These are phyloP conservation scores for Daboia siamensis DNA, from an alignment of 2,113 vertebrate genomes.

Conservation along the genomic window DNA sequence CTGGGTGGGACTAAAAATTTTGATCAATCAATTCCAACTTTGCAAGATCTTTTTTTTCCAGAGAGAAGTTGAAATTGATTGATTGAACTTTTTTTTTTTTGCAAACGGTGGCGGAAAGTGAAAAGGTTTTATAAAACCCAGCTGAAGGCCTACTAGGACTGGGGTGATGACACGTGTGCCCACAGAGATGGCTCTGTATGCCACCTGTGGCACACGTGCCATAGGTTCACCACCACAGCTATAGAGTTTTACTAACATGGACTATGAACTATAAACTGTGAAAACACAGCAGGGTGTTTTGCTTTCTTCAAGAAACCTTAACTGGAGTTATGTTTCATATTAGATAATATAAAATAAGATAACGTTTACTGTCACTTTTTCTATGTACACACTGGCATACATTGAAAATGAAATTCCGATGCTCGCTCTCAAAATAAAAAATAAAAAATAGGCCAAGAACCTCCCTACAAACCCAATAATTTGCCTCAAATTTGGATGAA, in stretches of 20 bases:
- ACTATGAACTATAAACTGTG: neutral
- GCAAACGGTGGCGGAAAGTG: too few relatives aligned
- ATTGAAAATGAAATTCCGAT: neutral
- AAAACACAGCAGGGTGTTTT: neutral
- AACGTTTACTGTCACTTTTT: neutral
- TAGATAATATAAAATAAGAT: neutral
- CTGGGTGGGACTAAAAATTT: too few relatives aligned
- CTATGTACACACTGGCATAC: neutral
- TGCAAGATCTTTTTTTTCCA: too few relatives aligned
- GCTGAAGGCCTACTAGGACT: too few relatives aligned
- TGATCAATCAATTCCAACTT: too few relatives aligned
- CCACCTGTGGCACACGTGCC: too few relatives aligned
- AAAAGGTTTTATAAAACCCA: too few relatives aligned
- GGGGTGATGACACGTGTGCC: too few relatives aligned
- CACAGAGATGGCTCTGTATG: too few relatives aligned
- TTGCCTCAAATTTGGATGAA: slow-evolving; percentile 34
- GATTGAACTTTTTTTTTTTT: too few relatives aligned
- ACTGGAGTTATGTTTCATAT: slow-evolving; percentile 17
- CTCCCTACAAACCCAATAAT: slow-evolving; percentile 6
- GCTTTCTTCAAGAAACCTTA: slow-evolving; percentile 32
- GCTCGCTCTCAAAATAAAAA: neutral
- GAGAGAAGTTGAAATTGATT: too few relatives aligned
- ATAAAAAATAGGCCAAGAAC: slow-evolving; percentile 32
- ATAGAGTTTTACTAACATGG: neutral
- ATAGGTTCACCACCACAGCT: too few relatives aligned